Evolutionary conservation across 2,888 invertebrate species (phyloP), one percentile per base, ranked within the genome.

Genomic region (Steinernema carpocapsae): DNA sequence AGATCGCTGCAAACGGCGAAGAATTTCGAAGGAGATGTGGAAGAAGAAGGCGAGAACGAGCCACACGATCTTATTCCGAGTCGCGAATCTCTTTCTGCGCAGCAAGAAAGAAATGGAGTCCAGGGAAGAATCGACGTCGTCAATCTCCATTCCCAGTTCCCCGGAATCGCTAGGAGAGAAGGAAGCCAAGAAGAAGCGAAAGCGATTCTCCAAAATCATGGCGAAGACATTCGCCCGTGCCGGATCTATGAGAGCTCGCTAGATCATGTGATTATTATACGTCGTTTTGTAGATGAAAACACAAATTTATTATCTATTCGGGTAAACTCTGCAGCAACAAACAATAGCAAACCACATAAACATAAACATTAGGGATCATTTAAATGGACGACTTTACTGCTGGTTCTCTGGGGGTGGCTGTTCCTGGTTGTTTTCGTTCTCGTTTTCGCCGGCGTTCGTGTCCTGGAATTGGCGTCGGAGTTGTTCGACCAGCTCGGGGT

Each of bases 401-500:
- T 17, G 3, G 19, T 48, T 48, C 48, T n/a, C 48, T 48, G 48
- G n/a, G 48, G 46, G 72, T 32, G 48, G 74, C 26, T 56, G 42
- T n/a, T 74, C 45, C 10, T 45, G 72, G 45, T 52, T 17, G 22
- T 32, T 51, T 22, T 46, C 45, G 3, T 29, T 37, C 26, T 70
- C 52, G 51, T 74, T 46, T 32, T 80, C 52, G 17, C 71, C 48
- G 24, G 72, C 59, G 17, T 59, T 56, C 14, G 76, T 45, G 26
- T 26, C 76, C 70, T 82, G 81, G 74, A 91, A 90, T 87, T 91
- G 91, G 70, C 90, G 90, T 74, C 93, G 90, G 76, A 94, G 89
- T 85, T 92, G 92, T 78, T 94, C 93, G 42, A 94, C 92, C 59
- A 94, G 90, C 75, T 93, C 93, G 0, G 94, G 94, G 89, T 94